Evolutionary conservation across 2,113 vertebrate genomes (phyloP), one percentile per base, ranked within the genome.

Genomic region (Ancistrus triradiatus): DNA sequence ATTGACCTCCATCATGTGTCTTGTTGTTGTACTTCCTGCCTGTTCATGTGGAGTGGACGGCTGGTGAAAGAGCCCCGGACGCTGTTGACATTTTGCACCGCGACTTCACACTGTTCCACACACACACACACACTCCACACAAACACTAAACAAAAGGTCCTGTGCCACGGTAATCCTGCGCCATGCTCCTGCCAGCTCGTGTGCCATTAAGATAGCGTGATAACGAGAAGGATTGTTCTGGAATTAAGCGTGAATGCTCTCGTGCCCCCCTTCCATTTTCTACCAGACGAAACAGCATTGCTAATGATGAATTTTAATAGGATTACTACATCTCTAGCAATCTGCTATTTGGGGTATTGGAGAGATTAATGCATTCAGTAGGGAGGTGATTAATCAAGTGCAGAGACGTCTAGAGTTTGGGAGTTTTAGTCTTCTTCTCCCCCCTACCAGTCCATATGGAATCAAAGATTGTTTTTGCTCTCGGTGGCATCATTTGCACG

Each of bases 221-320:
- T 80, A 77, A 82, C 49, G 38, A 73, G 69, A 59, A 28, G 46
- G 57, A 69, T 69, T 61, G 67, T 75, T 83, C 73, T 75, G 66
- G 69, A 40, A 68, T 66, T 78, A 74, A 77, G 78, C 78, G 65
- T 60, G 72, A 75, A 63, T 72, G 47, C 74, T 82, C 72, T 43
- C 15, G 48, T 52, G 21, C 25, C 43, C 50, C 62, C 37, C 50
- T 58, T 42, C 38, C 58, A 72, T 72, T 73, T 46, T 43, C 55
- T 70, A 73, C 63, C 72, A 72, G 43, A 33, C 74, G 64, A 76
- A 48, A 63, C 48, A 77, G 70, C 53, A 47, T 44, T 48, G 55
- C 73, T 72, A 80, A 85, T 82, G 80, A 80, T 78, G 69, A 44
- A 77, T 77, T 79, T 78, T 79, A 80, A 85, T 81, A 70, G 77